Conservation (phyloP, 2,113 vertebrate species). For the Gallinago paraguaiae region DNA sequence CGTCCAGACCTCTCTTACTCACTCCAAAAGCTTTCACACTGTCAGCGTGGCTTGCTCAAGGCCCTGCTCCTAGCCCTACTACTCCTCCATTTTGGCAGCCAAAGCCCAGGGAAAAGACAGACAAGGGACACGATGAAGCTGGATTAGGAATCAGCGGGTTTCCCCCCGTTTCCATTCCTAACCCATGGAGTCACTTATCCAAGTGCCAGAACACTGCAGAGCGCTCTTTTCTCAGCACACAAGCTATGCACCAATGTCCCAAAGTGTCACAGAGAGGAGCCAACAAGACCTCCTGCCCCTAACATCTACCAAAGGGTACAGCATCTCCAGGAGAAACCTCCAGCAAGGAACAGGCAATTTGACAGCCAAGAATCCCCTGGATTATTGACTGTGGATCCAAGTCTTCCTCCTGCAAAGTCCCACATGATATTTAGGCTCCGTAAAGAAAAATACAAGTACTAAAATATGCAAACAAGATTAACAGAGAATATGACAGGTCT, state of each 20-base stretch:
- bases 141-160: neutral
- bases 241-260: neutral
- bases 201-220: neutral
- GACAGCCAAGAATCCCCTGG: neutral
- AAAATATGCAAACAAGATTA: neutral
- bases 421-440: neutral
- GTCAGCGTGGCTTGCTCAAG: neutral
- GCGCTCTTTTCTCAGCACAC: neutral
- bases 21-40: neutral
- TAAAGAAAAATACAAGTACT: neutral
- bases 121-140: neutral
- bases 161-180: fast-evolving
- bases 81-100: neutral
- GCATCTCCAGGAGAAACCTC: neutral
- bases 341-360: neutral
- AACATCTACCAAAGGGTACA: fast-evolving
- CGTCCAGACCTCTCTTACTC: neutral
- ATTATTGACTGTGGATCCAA: neutral
- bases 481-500: neutral
- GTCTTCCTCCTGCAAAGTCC: neutral
- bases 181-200: neutral
- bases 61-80: neutral
- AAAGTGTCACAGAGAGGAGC: neutral
- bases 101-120: neutral
- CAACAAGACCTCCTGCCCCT: neutral